Base-by-base conservation (phyloP, 2,888 invertebrate genomes). In the Eumerus sabulonum region DNA sequence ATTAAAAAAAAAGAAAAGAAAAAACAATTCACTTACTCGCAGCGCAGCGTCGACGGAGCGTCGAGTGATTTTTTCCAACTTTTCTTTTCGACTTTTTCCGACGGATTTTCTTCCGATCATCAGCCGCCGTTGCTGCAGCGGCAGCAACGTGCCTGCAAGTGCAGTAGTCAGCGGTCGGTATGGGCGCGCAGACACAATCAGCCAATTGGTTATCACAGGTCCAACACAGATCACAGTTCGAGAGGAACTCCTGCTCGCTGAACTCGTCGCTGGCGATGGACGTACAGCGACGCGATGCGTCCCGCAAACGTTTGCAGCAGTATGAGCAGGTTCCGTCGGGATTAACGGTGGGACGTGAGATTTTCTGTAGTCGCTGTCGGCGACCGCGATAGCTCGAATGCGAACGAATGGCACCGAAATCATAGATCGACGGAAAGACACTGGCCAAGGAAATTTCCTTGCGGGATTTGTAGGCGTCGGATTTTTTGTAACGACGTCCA, bases 41-140 rank as follows among this genome's bases (percentile, higher is more conserved):
- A 14, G 73, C 45, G 59, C 73, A 83, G 36, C 83, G 76, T 54
- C 83, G 76, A 19, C 84, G 66, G 5, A 85, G 64, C n/a, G 84
- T 84, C 44, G 84, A 85, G 64, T 84, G 84, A 79, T 84, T 84
- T 74, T 84, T 84, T 45, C 83, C 82, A 44, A 83, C 76, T 73
- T 79, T 82, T 51, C 83, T 67, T 68, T 83, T 84, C 1, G 83
- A 83, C 62, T 84, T 84, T 73, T 82, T 82, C 11, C 84, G 79
- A 18, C 83, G 82, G 9, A 84, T 76, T 72, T 84, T 84, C 48
- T 81, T 81, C 17, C 73, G 54, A 36, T 67, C 76, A 9, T 77
- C 77, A 1, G 76, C 47, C 13, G 60, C 59, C 11, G 47, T 53
- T 11, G 47, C 51, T 9, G 38, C 47, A 1, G 50, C 19, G 12